Evolutionary conservation across 2,888 invertebrate species (phyloP), one percentile per base, ranked within the genome.

Genomic region (Unio pictorum): DNA sequence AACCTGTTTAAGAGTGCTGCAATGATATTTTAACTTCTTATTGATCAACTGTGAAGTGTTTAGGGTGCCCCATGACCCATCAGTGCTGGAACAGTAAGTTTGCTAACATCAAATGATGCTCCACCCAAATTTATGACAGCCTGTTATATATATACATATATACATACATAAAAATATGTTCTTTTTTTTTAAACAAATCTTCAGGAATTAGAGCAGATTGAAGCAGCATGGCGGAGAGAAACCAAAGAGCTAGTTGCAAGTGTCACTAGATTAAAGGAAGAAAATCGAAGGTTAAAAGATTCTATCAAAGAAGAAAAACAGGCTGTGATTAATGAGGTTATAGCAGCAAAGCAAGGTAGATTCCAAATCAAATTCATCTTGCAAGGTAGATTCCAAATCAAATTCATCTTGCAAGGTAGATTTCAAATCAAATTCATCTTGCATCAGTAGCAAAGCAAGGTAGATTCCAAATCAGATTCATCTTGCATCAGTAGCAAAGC

Each of bases 141-240:
- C 58, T 15, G 8, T 4, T 34, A 34, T 34, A 34, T 34, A 34
- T 34, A 34, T 34, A 34, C 7, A 34, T 26, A n/a, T 30, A 15
- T 30, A 20, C 34, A 62, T 15, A 62, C 34, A 34, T 15, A 20
- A 6, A 11, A 11, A 34, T 62, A 45, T 17, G 18, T 26, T 34
- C 45, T 30, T 62, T 28, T 34, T 59, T 54, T 1, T 26, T 23
- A 7, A 23, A 17, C 57, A 60, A 18, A 17, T 26, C 61, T 83
- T 18, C 80, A 97, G 96, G 98, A 99, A 92, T 91, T 99, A 87
- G 98, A 98, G 91, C 94, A 95, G 79, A 97, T 98, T 72, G 99
- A 99, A 90, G 98, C 98, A 84, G 95, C 96, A 90, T 98, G 98
- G 96, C 93, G 96, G 78, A 93, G 94, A 61, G 99, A 99, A 91